Evolutionary conservation across 2,888 invertebrate genomes (phyloP), one percentile per base, ranked within the genome.

Genomic region (Mystacides longicornis): DNA sequence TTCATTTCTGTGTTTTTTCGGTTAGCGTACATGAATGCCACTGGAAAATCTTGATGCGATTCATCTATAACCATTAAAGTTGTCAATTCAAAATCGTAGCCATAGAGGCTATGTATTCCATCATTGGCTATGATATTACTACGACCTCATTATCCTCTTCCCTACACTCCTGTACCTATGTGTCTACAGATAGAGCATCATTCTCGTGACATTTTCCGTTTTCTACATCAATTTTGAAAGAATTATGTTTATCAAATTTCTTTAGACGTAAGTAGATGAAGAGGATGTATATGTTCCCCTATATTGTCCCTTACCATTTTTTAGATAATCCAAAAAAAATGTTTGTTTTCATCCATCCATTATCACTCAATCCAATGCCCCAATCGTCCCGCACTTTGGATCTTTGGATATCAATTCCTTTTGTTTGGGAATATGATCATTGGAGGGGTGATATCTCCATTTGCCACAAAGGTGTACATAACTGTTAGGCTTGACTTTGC

Each of bases 271-370:
- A n/a, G n/a, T n/a, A n/a, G n/a, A n/a, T n/a, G n/a, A n/a, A n/a
- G n/a, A n/a, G n/a, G n/a, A n/a, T n/a, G n/a, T n/a, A n/a, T n/a
- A n/a, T n/a, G n/a, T n/a, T n/a, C n/a, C n/a, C n/a, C n/a, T n/a
- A n/a, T n/a, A n/a, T n/a, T n/a, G n/a, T n/a, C n/a, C n/a, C n/a
- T n/a, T n/a, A n/a, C n/a, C 19, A 49, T 49, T 49, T 27, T 23
- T 31, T 7, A 49, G 2, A 49, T 49, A 49, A 5, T 49, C 27
- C 18, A 18, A 19, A 14, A n/a, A 49, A 49, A 4, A 16, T 14
- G 18, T 49, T 31, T 14, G 23, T 20, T 2, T 27, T 18, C 49
- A 31, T 49, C 49, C 49, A 49, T 4, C 43, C 43, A 43, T 43
- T 43, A n/a, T 43, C 43, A 5, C 16, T 43, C 16, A 43, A 43